Percentiles rank a stretch among this genome's conserved stretches.
Evolutionary conservation across 2,797 vertebrate genomes (phyloP).

Genomic region (Sebastes cheni): DNA sequence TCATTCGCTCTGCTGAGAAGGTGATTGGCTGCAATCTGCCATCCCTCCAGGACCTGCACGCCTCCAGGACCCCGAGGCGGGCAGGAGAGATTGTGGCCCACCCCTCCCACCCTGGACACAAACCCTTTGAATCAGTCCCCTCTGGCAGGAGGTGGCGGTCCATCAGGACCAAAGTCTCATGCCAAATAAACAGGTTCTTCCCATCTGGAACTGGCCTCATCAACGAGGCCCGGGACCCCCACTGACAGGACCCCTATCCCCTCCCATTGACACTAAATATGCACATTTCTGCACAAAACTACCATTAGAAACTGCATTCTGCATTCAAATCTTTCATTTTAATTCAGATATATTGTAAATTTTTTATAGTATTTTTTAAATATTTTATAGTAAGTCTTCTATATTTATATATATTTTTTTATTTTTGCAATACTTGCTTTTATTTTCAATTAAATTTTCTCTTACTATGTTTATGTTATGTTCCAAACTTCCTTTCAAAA

Average conservation of each 20-base stretch:
- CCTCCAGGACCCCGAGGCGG: not conserved
- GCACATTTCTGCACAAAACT: not conserved
- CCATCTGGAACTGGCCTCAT: not conserved
- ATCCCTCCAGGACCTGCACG: not conserved
- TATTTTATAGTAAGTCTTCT: not conserved
- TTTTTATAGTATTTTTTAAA: not conserved
- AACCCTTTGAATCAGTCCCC: not conserved
- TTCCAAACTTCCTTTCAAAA: not conserved
- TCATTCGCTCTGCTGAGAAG: not conserved
- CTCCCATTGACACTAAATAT: not conserved
- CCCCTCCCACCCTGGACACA: not conserved
- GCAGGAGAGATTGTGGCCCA: not conserved
- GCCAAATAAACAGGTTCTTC: not conserved
- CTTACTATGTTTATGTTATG: not conserved
- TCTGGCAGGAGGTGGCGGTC: not conserved
- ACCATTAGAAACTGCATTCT: not conserved
- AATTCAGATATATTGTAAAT: not conserved
- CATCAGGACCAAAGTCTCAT: not conserved
- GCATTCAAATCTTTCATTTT: not conserved
- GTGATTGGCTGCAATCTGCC: not conserved
- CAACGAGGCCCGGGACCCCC: not conserved
- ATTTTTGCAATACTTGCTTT: not conserved
- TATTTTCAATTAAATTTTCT: not conserved
- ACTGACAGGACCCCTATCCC: not conserved
- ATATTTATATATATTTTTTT: too few relatives aligned